Evolutionary conservation across 92 coral and sea anemone genomes (phyloP), one percentile per base, ranked within the genome.

Genomic region (Porites evermanni): DNA sequence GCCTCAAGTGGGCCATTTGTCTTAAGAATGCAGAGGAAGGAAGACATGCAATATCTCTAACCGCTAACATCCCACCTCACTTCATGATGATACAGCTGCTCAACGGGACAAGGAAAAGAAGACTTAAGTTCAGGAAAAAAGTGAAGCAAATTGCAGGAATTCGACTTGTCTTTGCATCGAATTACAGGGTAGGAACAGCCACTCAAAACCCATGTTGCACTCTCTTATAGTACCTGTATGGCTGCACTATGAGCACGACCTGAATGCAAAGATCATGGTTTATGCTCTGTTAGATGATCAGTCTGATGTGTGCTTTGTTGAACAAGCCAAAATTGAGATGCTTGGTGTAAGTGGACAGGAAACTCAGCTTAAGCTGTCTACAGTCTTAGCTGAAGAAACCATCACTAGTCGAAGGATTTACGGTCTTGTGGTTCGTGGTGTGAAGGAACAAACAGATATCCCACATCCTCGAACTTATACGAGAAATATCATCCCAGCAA

Each of bases 161-260:
- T 44, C 70, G 20, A 44, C 70, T 53, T 88, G 72, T n/a, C 71
- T 65, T 64, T 63, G 81, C 38, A 63, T 84, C 20, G 56, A 67
- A n/a, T 72, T 66, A 12, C 76, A 81, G 13, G 53, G 68, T 18
- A 13, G 73, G 23, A 51, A 17, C 14, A 71, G 79, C 63, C 29
- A 44, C 12, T 8, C 70, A 54, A 76, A 74, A 29, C 81, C 64
- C 23, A 24, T 76, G 56, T 60, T 79, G 18, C 88, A 88, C 84
- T 82, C 81, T 6, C 84, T 77, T 3, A 91, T 83, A 20, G 89
- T 91, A n/a, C 94, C 91, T 13, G 89, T 83, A 17, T 87, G 92
- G 92, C 87, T 92, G 24, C 84, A 88, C 44, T 90, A 88, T 64
- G 84, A 74, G 63, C 18, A n/a, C 29, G 70, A 85, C 64, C 84